Percentiles rank a stretch among this genome's conserved stretches.
Evolutionary conservation across 2,888 invertebrate genomes (phyloP).

Genomic region (Auanema freiburgensis): DNA sequence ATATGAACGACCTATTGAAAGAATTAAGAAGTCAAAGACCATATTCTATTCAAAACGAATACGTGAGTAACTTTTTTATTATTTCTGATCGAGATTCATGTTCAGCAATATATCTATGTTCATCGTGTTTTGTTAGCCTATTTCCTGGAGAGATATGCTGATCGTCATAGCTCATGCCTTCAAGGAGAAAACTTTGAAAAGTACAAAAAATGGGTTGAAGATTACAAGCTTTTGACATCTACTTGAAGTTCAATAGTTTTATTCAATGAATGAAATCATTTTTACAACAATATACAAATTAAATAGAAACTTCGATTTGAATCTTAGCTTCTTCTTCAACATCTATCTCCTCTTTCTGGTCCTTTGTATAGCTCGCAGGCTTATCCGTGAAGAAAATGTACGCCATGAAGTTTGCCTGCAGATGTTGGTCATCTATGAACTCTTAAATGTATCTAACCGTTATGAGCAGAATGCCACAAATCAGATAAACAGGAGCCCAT

Average conservation of each 20-base stretch:
- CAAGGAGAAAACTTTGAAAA: constrained; percentile 26
- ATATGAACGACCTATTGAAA: constrained; percentile 35
- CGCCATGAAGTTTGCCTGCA: constrained; percentile 17
- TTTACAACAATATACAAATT: too few relatives aligned
- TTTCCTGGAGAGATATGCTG: constrained; percentile 45
- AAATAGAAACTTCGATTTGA: too few relatives aligned
- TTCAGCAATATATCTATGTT: constrained; percentile 48
- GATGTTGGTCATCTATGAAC: background rate
- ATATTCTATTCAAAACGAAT: constrained; percentile 46
- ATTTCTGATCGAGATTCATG: background rate
- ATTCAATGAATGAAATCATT: too few relatives aligned
- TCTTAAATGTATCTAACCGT: constrained; percentile 10
- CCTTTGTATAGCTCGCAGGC: constrained; percentile 16
- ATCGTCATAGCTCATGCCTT: constrained; percentile 11
- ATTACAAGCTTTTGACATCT: constrained; percentile 24
- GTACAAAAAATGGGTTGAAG: constrained; percentile 35
- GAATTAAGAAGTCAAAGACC: constrained; percentile 42
- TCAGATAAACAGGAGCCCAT: constrained; percentile 32
- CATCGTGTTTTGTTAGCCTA: constrained; percentile 52
- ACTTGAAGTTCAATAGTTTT: too few relatives aligned
- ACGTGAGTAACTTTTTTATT: constrained; percentile 3
- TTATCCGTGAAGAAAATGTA: constrained; percentile 15
- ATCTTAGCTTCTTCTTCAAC: too few relatives aligned
- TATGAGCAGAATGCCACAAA: constrained; percentile 7
- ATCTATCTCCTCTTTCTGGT: background rate